A percentile compares a stretch with the other conserved stretches of the same genome.
Evolutionary conservation across 1,140 invertebrate species (phyloP).

Genomic region (Eriocheir sinensis): DNA sequence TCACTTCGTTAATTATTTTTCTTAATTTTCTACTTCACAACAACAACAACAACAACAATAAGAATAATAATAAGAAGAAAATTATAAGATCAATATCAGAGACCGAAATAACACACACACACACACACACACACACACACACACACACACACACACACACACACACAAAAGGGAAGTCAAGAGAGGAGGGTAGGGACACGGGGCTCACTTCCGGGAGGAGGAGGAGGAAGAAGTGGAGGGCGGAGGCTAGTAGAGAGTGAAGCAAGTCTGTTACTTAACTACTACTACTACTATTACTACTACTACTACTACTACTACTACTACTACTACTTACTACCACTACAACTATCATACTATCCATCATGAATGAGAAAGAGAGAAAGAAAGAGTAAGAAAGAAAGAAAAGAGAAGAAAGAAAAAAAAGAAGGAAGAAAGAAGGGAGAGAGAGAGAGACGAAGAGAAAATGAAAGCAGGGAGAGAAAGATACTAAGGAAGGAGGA

Average conservation of each 20-base stretch:
- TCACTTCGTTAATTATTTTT: not conserved
- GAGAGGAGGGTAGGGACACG: not conserved
- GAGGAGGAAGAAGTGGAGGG: not conserved
- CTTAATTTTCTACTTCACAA: no score
- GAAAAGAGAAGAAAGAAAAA: no score
- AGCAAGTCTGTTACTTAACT: not conserved
- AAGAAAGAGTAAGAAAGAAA: no score
- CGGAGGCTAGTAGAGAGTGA: not conserved
- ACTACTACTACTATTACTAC: constrained; percentile 18
- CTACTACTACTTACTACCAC: no score
- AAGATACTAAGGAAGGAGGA: not conserved
- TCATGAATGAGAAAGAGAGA: not conserved
- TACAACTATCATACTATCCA: no score
- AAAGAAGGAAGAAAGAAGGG: no score
- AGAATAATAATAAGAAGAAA: no score
- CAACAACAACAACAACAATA: not conserved
- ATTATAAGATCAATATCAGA: no score
- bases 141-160: constrained; percentile 22
- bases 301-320: constrained; percentile 30
- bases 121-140: constrained; percentile 20
- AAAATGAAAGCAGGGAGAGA: no score
- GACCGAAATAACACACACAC: not conserved
- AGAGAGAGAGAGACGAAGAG: no score
- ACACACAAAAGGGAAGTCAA: constrained; percentile 1
- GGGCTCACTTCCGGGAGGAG: constrained; percentile 18